A percentile compares a stretch with the other conserved stretches of the same genome.
phyloP scores from a whole-genome alignment of 2,888 invertebrate genomes.

The Oscheius sp. region DNA sequence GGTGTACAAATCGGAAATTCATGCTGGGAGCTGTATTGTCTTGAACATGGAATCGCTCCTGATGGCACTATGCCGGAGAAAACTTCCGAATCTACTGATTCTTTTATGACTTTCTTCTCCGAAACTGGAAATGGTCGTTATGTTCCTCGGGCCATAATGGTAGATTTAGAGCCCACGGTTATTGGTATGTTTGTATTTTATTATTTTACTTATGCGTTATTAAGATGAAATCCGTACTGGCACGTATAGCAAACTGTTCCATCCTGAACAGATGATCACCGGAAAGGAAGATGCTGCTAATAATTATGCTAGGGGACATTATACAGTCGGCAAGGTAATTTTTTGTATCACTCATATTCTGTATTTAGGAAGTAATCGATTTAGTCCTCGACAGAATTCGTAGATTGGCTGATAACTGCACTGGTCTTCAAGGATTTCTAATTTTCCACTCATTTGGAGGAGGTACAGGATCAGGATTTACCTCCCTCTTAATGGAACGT shows the following conservation, averaged over 20 bases:
- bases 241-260: slow-evolving; percentile 76
- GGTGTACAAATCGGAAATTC: slow-evolving; percentile 73
- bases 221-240: slow-evolving; percentile 84
- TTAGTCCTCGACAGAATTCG: slow-evolving; percentile 74
- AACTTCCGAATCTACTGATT: slow-evolving; percentile 24
- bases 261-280: slow-evolving; percentile 84
- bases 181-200: slow-evolving; percentile 45
- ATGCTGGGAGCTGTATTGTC: slow-evolving; percentile 76
- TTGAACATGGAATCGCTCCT: slow-evolving; percentile 75
- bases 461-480: slow-evolving; percentile 83
- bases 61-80: slow-evolving; percentile 58
- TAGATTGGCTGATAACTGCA: slow-evolving; percentile 79
- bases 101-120: slow-evolving; percentile 72
- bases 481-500: slow-evolving; percentile 87
- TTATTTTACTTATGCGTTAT: background rate
- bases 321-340: slow-evolving; percentile 82
- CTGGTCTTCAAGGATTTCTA: slow-evolving; percentile 81
- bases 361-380: slow-evolving; percentile 74
- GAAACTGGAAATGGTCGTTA: slow-evolving; percentile 80
- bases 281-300: slow-evolving; percentile 97
- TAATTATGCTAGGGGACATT: slow-evolving; percentile 96
- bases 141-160: slow-evolving; percentile 68
- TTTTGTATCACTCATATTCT: background rate
- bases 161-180: slow-evolving; percentile 65
- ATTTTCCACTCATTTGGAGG: slow-evolving; percentile 79